Evolutionary conservation across 2,888 invertebrate species (phyloP).

Genomic region (Nephrotoma appendiculata): DNA sequence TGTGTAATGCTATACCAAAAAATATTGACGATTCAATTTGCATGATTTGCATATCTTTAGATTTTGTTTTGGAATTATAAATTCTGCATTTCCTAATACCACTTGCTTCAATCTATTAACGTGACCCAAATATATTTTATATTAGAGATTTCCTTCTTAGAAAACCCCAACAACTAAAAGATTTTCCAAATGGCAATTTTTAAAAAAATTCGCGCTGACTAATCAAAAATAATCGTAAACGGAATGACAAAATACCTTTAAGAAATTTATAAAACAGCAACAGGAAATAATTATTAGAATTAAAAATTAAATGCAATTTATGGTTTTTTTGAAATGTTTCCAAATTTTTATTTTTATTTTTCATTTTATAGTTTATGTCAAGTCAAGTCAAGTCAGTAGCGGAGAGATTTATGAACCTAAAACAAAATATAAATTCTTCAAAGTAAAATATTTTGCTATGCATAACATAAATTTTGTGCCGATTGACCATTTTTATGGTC

Average conservation of each 20-base stretch:
- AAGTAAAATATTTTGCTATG: not conserved
- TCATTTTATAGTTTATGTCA: not conserved
- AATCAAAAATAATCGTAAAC: not conserved
- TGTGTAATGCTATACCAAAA: not conserved
- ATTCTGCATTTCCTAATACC: not conserved
- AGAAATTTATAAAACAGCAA: not conserved
- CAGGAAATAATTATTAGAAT: not conserved
- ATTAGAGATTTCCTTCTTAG: not conserved
- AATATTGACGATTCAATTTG: not conserved
- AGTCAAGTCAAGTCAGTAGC: not conserved
- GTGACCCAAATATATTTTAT: not conserved
- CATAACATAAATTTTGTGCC: not conserved
- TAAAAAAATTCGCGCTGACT: not conserved
- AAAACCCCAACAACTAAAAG: not conserved
- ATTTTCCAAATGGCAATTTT: not conserved
- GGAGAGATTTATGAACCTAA: not conserved
- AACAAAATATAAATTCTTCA: not conserved
- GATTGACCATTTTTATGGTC: not conserved
- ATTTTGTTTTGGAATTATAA: not conserved
- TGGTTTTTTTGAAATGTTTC: not conserved
- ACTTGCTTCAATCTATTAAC: not conserved
- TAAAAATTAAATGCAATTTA: not conserved
- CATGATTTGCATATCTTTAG: not conserved
- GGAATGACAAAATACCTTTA: not conserved
- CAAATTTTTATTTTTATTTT: not conserved